Evolutionary conservation across 2,113 vertebrate genomes (phyloP).

Genomic region (Ranitomeya variabilis): DNA sequence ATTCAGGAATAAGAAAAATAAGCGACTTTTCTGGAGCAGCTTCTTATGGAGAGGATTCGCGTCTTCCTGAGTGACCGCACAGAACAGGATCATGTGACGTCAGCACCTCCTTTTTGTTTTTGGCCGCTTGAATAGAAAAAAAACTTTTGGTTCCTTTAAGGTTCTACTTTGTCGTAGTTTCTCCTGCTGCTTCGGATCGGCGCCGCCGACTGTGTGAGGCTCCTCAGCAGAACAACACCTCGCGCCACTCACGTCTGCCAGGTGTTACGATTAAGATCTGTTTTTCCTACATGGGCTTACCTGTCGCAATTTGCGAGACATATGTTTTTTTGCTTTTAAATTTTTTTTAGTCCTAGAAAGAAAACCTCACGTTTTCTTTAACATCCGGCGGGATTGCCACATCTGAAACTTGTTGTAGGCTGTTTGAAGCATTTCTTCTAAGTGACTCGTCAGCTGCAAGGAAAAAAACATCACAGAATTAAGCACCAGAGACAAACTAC

Average conservation of each 20-base stretch:
- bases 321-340: constrained; percentile 11
- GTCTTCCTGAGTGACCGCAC: constrained; percentile 81
- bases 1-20: not conserved
- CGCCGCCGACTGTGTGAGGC: constrained; percentile 68
- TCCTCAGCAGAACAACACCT: constrained; percentile 63
- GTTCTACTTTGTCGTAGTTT: constrained; percentile 11
- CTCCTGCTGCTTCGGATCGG: not conserved
- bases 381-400: constrained; percentile 94
- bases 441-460: constrained; percentile 86
- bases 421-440: constrained; percentile 96
- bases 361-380: constrained; percentile 90
- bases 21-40: constrained; percentile 56
- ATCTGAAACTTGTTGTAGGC: constrained; percentile 95
- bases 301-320: constrained; percentile 68
- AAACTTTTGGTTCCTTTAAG: constrained; percentile 75
- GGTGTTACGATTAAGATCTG: constrained; percentile 58
- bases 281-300: constrained; percentile 11
- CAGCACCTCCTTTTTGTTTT: constrained; percentile 59
- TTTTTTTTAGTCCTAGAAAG: not conserved
- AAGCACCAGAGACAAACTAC: too few relatives aligned
- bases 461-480: not conserved
- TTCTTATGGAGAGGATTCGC: constrained; percentile 64
- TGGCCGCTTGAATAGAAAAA: constrained; percentile 67
- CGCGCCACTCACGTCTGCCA: constrained; percentile 67
- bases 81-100: constrained; percentile 75